A percentile compares a stretch with the other conserved stretches of the same genome.
Evolutionary conservation across 2,113 vertebrate species (phyloP).

Genomic region (Macrotis lagotis): DNA sequence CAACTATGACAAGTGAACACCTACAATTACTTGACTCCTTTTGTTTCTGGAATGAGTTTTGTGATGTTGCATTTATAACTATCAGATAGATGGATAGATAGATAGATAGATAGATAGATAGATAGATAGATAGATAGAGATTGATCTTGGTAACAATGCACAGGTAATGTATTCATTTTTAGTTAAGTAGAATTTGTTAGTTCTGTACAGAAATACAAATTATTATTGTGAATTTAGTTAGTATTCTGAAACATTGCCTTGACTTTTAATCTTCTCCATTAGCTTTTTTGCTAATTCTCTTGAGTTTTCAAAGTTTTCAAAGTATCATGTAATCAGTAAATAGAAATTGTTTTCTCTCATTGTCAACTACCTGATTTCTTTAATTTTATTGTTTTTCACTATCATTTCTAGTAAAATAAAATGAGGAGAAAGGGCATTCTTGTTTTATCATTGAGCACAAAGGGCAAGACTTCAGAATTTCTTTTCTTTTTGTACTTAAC

Average conservation of each 20-base stretch:
- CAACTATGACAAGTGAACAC: neutral
- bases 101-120: neutral
- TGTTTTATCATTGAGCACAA: neutral
- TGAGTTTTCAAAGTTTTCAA: neutral
- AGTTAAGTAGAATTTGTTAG: neutral
- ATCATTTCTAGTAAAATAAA: neutral
- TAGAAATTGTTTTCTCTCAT: neutral
- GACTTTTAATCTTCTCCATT: neutral
- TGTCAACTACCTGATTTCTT: neutral
- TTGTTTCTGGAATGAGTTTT: too few species aligned
- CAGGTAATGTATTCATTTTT: neutral
- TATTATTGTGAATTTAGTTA: neutral
- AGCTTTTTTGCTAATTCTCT: neutral
- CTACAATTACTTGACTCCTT: neutral
- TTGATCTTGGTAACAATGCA: too few species aligned
- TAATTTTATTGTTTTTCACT: neutral
- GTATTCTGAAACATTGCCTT: neutral
- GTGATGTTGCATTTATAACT: neutral
- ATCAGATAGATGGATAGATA: neutral
- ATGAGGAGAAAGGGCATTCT: neutral
- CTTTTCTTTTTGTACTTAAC: neutral
- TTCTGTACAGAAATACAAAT: neutral
- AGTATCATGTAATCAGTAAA: neutral
- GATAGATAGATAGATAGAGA: neutral
- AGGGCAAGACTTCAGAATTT: neutral